Base-by-base conservation (phyloP, 2,888 invertebrate genomes). In the Aleiodes alternator region DNA sequence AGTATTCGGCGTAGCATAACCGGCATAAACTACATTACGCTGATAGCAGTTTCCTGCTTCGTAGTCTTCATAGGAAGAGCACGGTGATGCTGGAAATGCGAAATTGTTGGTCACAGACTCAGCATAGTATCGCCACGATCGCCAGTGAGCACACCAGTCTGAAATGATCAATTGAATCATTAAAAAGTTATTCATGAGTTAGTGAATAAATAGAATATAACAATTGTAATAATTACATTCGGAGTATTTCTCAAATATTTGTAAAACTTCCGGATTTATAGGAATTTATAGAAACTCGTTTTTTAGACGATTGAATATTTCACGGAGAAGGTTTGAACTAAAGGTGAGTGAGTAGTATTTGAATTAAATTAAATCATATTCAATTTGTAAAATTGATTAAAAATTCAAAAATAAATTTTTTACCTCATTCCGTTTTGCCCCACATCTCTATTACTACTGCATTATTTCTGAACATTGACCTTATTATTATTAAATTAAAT, bases 61-160 rank as follows among this genome's bases (percentile, higher is more conserved):
- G 43, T 80, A 84, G 5, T 76, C 14, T 0, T 0, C 4, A 59
- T 80, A 80, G 12, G 79, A 81, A 4, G 70, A 0, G 59, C 85
- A 86, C 29, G 78, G 61, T 0, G 75, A 51, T 1, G 83, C 80
- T 7, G 50, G 55, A 57, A 84, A 85, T 0, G 79, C 78, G 5
- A 61, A 69, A 12, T 79, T 76, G 48, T 82, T 69, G 1, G 2
- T 34, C 9, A 86, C 71, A 4, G 80, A 79, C 72, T 82, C 79
- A 14, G 82, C 80, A 34, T 81, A 83, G 74, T 77, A 80, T 16
- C 77, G 76, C 82, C 82, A 83, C 3, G 82, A 83, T 73, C 81
- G 78, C 80, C 79, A 79, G 70, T 83, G 82, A 34, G 61, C 79
- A 53, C 82, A 83, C 14, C 82, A 79, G 76, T 80, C 82, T 83